Evolutionary conservation across 2,113 vertebrate genomes (phyloP).

Genomic region (Sminthopsis crassicaudata): DNA sequence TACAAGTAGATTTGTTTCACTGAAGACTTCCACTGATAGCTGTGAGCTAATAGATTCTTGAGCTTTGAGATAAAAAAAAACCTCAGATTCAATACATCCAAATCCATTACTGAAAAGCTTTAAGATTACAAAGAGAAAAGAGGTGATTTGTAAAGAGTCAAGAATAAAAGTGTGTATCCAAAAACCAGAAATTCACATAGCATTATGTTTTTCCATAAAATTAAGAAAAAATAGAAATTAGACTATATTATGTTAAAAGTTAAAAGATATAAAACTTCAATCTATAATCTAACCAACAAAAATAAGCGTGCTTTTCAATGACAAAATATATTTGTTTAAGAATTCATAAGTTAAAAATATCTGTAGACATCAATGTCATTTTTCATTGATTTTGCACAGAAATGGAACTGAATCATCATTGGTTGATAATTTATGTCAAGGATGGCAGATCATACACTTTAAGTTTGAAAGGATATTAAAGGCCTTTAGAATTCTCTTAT

Average conservation of each 20-base stretch:
- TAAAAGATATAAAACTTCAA: not conserved
- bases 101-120: not conserved
- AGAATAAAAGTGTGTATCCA: not conserved
- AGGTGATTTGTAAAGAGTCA: not conserved
- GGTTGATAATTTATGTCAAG: not conserved
- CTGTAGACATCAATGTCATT: not conserved
- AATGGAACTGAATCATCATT: not conserved
- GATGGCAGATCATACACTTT: not conserved
- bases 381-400: not conserved
- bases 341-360: not conserved
- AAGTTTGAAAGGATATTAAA: not conserved
- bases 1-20: not conserved
- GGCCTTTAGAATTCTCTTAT: too few species aligned
- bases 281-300: not conserved
- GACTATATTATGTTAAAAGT: not conserved
- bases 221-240: not conserved
- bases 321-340: not conserved
- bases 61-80: not conserved
- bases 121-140: not conserved
- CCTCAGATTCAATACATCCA: not conserved
- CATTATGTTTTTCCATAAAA: not conserved
- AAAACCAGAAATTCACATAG: not conserved
- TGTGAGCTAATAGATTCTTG: not conserved
- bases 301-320: not conserved
- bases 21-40: not conserved